A percentile compares a stretch with the other conserved stretches of the same genome.
Evolutionary conservation across 2,113 vertebrate species (phyloP).

Genomic region (Helogale parvula): DNA sequence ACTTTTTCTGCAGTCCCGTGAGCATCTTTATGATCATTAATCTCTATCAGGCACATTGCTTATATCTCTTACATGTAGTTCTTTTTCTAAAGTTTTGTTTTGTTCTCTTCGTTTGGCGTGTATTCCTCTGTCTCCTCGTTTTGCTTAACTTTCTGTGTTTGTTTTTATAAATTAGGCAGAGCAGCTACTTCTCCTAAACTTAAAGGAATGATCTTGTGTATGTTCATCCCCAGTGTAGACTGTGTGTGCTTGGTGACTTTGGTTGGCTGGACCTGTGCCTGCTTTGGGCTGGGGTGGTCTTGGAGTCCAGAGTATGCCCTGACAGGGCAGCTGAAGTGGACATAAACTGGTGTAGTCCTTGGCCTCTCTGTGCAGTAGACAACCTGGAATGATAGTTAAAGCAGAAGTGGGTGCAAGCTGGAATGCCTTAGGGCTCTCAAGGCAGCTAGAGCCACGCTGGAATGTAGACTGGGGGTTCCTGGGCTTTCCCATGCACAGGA

Average conservation of each 20-base stretch:
- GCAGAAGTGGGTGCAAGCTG: neutral
- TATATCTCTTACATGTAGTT: neutral
- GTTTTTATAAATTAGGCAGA: neutral
- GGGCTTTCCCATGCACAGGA: neutral
- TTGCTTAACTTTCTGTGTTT: neutral
- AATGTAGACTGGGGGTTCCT: neutral
- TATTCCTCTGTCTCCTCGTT: neutral
- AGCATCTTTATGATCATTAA: neutral
- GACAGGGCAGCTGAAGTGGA: neutral
- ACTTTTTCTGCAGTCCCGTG: neutral
- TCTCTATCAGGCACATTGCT: neutral
- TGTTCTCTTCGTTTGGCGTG: neutral
- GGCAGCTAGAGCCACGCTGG: neutral
- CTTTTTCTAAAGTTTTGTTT: neutral
- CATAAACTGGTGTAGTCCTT: neutral
- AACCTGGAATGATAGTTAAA: neutral
- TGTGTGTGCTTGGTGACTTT: neutral
- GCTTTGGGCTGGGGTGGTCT: neutral
- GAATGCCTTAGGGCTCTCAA: neutral
- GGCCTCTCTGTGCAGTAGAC: neutral
- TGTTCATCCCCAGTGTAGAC: neutral
- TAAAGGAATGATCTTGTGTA: neutral
- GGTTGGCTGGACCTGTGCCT: neutral
- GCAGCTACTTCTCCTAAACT: neutral
- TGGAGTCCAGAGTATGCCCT: neutral